Conservation (phyloP, 1,140 invertebrate genomes). For the Bemisia tabaci region DNA sequence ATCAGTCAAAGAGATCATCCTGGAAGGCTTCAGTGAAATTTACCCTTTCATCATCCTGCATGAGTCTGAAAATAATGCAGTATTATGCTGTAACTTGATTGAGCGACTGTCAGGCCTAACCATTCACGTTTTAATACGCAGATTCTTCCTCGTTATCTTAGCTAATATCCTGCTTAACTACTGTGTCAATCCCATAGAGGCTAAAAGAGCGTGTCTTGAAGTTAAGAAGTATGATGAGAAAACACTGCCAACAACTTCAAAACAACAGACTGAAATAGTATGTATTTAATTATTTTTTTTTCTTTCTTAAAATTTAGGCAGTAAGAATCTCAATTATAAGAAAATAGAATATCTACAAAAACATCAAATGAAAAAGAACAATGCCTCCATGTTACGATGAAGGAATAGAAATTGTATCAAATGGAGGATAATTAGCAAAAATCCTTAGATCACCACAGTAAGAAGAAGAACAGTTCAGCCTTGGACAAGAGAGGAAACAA, state of each 20-base stretch:
- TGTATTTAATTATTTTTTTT: conserved; percentile 1
- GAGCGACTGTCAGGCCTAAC: background rate
- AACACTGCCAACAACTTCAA: background rate
- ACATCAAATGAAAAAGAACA: too few relatives aligned
- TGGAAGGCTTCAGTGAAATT: background rate
- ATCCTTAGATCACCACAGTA: too few relatives aligned
- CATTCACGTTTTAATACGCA: background rate
- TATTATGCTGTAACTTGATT: background rate
- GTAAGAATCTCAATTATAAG: too few relatives aligned
- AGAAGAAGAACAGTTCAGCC: too few relatives aligned
- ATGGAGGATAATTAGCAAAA: too few relatives aligned
- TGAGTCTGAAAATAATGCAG: background rate
- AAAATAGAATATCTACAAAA: too few relatives aligned
- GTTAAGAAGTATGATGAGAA: background rate
- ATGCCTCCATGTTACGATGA: too few relatives aligned
- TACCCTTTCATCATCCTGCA: background rate
- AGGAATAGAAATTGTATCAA: too few relatives aligned
- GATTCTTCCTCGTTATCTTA: background rate
- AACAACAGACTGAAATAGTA: background rate
- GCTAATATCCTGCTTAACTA: background rate
- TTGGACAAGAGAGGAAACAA: too few relatives aligned
- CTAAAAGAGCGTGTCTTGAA: background rate
- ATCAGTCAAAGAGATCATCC: background rate
- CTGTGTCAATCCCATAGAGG: background rate
- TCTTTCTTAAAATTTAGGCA: too few relatives aligned